These are phyloP conservation scores for Prosopocoilus inquinatus DNA, from an alignment of 2,888 invertebrate species.

Conservation along the genomic window DNA sequence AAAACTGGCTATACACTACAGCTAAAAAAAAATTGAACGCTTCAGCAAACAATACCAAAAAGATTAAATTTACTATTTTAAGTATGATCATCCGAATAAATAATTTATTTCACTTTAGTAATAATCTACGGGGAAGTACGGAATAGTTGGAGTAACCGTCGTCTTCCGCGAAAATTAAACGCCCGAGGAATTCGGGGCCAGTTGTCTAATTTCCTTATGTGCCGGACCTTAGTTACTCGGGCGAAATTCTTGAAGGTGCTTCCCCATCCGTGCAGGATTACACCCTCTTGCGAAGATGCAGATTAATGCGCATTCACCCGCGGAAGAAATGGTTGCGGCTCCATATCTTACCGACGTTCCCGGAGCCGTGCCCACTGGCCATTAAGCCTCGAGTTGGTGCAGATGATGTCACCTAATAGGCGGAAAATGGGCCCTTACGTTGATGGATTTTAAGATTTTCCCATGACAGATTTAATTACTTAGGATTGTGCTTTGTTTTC, in stretches of 20 bases:
- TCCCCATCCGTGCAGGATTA: conserved; percentile 19
- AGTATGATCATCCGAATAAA: too few species aligned
- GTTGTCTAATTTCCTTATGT: conserved; percentile 39
- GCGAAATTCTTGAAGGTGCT: conserved; percentile 47
- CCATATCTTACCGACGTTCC: conserved; percentile 26
- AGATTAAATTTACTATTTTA: too few species aligned
- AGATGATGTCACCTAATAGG: conserved; percentile 36
- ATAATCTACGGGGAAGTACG: conserved; percentile 3
- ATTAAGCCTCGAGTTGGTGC: conserved; percentile 26
- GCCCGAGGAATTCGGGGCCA: conserved; percentile 48
- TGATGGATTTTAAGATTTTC: background rate
- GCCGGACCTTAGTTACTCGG: conserved; percentile 35
- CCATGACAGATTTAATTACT: too few species aligned
- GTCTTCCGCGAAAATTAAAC: conserved; percentile 47
- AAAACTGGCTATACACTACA: too few species aligned
- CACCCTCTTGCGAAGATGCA: conserved; percentile 39
- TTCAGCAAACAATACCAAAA: too few species aligned
- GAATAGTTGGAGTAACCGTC: conserved; percentile 22
- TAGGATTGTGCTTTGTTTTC: too few species aligned
- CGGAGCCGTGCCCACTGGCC: conserved; percentile 31
- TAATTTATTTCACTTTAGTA: too few species aligned
- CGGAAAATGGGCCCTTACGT: conserved; percentile 36
- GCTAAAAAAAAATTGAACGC: too few species aligned
- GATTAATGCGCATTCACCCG: conserved; percentile 51
- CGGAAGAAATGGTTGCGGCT: conserved; percentile 48